These are phyloP conservation scores for Eublepharis macularius DNA, from an alignment of 2,113 vertebrate genomes.

Conservation along the genomic window DNA sequence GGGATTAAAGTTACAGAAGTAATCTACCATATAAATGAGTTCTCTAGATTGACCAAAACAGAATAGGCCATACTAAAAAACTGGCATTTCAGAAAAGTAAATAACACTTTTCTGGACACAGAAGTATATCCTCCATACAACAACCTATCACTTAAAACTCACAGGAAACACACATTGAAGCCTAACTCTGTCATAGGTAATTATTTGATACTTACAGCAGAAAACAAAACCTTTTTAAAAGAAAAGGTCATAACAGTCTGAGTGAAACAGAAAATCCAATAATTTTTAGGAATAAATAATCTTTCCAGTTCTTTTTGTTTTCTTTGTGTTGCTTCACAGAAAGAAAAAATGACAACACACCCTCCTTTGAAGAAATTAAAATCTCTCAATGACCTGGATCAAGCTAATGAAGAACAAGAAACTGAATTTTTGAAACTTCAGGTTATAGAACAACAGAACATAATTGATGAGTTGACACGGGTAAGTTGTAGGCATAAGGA, in stretches of 20 bases:
- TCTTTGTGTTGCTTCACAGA: constrained; percentile 71
- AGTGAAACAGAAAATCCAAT: background rate
- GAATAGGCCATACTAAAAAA: background rate
- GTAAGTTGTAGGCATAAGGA: constrained; percentile 64
- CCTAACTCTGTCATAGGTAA: background rate
- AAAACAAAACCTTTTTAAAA: background rate
- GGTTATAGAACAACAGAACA: constrained; percentile 96
- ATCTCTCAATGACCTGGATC: constrained; percentile 97
- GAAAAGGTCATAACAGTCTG: background rate
- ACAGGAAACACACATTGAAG: rapidly evolving
- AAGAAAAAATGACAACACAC: constrained; percentile 93
- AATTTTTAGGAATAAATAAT: constrained; percentile 15
- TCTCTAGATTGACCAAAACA: background rate
- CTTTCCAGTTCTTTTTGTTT: constrained; percentile 26
- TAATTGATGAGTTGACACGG: constrained; percentile 86
- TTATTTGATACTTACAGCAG: background rate
- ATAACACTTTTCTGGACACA: background rate
- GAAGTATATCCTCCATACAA: background rate
- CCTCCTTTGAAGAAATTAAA: constrained; percentile 94
- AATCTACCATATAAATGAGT: constrained; percentile 13
- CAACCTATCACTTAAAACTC: background rate
- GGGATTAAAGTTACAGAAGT: background rate
- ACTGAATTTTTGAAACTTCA: constrained; percentile 97
- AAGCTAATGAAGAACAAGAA: constrained; percentile 97
- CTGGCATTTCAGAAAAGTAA: background rate